Percentiles rank a stretch among this genome's conserved stretches.
These are phyloP conservation scores for Leucoraja ocellata DNA, from an alignment of 2,797 vertebrate species.

Conservation along the genomic window DNA sequence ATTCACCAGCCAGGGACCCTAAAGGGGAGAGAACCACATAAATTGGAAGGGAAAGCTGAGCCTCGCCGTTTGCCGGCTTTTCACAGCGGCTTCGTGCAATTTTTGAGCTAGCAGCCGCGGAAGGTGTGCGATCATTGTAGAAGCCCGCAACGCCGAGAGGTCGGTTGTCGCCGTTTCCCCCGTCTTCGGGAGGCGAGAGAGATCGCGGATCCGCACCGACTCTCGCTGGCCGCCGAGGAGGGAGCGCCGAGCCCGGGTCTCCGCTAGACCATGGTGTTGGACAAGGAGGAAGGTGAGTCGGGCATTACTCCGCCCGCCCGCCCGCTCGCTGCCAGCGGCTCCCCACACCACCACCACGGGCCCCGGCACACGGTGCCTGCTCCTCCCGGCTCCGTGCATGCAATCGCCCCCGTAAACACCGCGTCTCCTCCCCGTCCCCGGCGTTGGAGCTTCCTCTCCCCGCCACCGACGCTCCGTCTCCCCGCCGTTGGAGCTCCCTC, in stretches of 20 bases:
- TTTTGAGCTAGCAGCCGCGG: neutral
- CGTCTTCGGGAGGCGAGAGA: constrained; percentile 40
- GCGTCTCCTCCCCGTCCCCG: too few relatives aligned
- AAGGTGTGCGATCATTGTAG: neutral
- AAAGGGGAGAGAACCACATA: constrained; percentile 57
- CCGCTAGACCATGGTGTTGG: constrained; percentile 95
- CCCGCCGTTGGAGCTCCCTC: too few relatives aligned
- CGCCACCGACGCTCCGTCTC: too few relatives aligned
- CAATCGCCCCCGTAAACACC: too few relatives aligned
- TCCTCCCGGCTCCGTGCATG: too few relatives aligned
- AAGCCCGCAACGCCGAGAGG: too few relatives aligned
- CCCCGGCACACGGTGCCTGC: too few relatives aligned
- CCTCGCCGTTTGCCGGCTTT: constrained; percentile 8
- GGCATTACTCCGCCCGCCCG: too few relatives aligned
- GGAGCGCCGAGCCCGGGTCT: constrained; percentile 82
- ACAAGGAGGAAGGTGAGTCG: constrained; percentile 98
- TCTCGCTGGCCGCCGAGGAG: constrained; percentile 73
- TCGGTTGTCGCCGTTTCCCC: constrained; percentile 64
- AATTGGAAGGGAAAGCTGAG: constrained; percentile 55
- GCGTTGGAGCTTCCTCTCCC: too few relatives aligned
- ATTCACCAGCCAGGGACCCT: constrained; percentile 67
- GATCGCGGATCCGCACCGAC: constrained; percentile 39
- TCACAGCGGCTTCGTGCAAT: constrained; percentile 9
- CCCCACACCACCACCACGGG: too few relatives aligned
- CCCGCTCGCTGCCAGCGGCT: too few relatives aligned